Conservation (phyloP, 2,797 vertebrate species). For the Borostomias antarcticus region DNA sequence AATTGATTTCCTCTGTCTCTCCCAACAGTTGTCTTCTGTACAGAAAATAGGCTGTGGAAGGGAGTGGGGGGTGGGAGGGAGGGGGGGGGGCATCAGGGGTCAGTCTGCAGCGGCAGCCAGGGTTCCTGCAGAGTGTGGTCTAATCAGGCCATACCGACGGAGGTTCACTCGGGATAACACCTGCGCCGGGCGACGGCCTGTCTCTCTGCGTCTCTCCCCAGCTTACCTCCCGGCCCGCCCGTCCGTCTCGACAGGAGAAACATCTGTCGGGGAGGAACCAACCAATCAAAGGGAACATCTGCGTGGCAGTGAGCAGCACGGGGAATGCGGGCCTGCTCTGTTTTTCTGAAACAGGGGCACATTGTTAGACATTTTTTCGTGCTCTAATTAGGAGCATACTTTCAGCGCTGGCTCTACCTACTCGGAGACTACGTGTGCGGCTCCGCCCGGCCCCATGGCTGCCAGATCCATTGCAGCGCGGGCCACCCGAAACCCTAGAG, state of each 20-base stretch:
- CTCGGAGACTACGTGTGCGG: too few relatives aligned
- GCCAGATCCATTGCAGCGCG: too few relatives aligned
- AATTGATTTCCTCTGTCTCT: constrained; percentile 71
- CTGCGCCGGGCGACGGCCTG: constrained; percentile 47
- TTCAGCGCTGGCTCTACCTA: constrained; percentile 34
- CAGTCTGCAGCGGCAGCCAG: constrained; percentile 20
- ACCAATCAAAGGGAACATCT: constrained; percentile 63
- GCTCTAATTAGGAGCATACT: constrained; percentile 46
- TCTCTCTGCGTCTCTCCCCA: constrained; percentile 28
- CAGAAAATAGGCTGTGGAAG: constrained; percentile 15
- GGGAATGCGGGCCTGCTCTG: too few relatives aligned
- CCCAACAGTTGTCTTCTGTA: constrained; percentile 38
- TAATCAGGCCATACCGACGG: constrained; percentile 45
- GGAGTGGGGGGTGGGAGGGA: constrained; percentile 6
- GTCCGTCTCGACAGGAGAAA: constrained; percentile 47
- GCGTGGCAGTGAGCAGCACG: constrained; percentile 59
- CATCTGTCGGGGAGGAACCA: constrained; percentile 64
- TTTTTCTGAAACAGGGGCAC: constrained; percentile 48
- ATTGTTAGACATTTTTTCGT: constrained; percentile 42
- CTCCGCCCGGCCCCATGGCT: too few relatives aligned
- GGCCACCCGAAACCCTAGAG: too few relatives aligned
- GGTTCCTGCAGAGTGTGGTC: constrained; percentile 40
- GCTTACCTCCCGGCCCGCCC: constrained; percentile 32
- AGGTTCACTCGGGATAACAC: constrained; percentile 61
- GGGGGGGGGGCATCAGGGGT: not conserved